phyloP scores from a whole-genome alignment of 2,888 invertebrate species.

The Drosophila silvestris region DNA sequence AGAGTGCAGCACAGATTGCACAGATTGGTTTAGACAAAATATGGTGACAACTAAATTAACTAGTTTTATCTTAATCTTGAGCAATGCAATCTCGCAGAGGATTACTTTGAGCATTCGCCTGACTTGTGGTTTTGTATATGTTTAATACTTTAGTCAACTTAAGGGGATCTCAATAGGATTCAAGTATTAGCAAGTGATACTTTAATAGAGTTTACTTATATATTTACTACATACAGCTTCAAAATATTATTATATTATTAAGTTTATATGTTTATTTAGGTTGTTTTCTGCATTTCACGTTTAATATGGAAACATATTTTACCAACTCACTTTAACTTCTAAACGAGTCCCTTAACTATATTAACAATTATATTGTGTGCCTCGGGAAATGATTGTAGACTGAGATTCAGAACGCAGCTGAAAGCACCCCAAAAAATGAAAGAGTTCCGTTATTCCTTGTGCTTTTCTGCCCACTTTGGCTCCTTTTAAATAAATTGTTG shows the following conservation, averaged over 20 bases:
- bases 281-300: neutral
- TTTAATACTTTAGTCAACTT: neutral
- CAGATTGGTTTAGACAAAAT: conserved; percentile 20
- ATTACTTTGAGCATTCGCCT: neutral
- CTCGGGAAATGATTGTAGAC: conserved; percentile 9
- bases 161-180: neutral
- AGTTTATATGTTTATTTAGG: neutral
- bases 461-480: neutral
- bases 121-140: neutral
- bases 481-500: conserved; percentile 22
- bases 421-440: neutral
- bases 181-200: neutral
- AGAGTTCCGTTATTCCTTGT: neutral
- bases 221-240: neutral
- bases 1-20: conserved; percentile 17
- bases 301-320: neutral
- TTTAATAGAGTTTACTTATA: neutral
- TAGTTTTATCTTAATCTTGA: conserved; percentile 10
- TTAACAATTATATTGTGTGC: conserved; percentile 3
- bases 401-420: neutral
- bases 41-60: conserved; percentile 12
- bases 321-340: neutral
- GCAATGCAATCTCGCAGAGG: neutral
- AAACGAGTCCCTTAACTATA: neutral
- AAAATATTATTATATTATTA: neutral